Conservation (phyloP, 2,888 invertebrate genomes). For the Pecten maximus region DNA sequence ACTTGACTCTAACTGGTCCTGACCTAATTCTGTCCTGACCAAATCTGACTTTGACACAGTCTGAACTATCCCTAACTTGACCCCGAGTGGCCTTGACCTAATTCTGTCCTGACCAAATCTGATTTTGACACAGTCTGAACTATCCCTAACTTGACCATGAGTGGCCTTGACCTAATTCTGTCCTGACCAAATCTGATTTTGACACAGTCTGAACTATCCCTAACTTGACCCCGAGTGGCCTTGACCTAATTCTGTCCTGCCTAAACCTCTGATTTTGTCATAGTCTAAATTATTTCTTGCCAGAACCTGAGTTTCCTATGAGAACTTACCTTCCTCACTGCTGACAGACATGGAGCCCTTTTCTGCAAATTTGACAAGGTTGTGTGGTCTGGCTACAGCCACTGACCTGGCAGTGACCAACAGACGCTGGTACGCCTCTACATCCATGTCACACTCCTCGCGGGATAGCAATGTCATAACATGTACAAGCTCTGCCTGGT, state of each 20-base stretch:
- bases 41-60: background rate
- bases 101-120: background rate
- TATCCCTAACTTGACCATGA: background rate
- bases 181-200: background rate
- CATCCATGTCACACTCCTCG: conserved; percentile 88
- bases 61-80: background rate
- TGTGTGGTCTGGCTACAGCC: conserved; percentile 91
- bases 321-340: conserved; percentile 50
- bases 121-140: background rate
- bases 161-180: background rate
- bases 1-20: background rate
- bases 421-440: conserved; percentile 94
- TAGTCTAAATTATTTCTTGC: background rate
- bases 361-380: conserved; percentile 88
- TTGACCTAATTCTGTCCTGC: background rate
- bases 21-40: too few relatives aligned
- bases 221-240: background rate
- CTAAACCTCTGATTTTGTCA: too few relatives aligned
- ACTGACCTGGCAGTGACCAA: conserved; percentile 92
- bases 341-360: conserved; percentile 50
- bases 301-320: background rate
- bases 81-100: too few relatives aligned
- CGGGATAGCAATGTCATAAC: conserved; percentile 85
- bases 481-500: conserved; percentile 92
- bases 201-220: background rate